These are phyloP conservation scores for Melopsittacus undulatus DNA, from an alignment of 2,797 vertebrate species.

Conservation along the genomic window DNA sequence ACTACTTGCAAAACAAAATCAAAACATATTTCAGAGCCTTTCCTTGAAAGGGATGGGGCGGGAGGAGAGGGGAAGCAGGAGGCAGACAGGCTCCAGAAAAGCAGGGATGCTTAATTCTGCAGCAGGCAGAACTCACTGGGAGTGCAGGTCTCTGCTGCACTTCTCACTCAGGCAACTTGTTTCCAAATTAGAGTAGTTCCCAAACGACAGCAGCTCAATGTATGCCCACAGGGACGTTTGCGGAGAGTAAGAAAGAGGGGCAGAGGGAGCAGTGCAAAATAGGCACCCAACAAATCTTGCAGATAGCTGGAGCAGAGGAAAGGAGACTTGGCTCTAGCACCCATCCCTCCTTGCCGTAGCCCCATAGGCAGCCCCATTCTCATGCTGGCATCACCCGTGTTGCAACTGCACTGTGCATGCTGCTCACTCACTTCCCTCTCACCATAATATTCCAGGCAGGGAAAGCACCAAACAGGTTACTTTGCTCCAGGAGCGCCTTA, in stretches of 20 bases:
- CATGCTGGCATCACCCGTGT: accelerated
- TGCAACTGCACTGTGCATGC: accelerated
- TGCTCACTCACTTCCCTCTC: background rate
- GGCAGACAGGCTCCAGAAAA: background rate
- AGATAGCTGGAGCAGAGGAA: background rate
- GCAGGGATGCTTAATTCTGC: background rate
- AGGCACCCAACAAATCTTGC: background rate
- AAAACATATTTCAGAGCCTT: conserved; percentile 16
- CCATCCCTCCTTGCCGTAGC: background rate
- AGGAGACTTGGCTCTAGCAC: background rate
- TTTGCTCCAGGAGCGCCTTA: conserved; percentile 73
- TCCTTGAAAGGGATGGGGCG: background rate
- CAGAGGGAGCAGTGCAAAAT: background rate
- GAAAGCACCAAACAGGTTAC: conserved; percentile 57
- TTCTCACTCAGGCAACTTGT: background rate
- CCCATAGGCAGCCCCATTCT: background rate
- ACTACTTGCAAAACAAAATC: conserved; percentile 29
- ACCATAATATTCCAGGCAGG: background rate
- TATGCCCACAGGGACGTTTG: accelerated
- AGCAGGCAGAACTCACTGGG: background rate
- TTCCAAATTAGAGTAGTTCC: background rate
- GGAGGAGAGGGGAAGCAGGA: background rate
- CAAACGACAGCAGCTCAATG: background rate
- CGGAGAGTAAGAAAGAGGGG: background rate
- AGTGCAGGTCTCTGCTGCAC: background rate